These are phyloP conservation scores for Percopsis omiscomaycus DNA, from an alignment of 2,797 vertebrate species.

Conservation along the genomic window DNA sequence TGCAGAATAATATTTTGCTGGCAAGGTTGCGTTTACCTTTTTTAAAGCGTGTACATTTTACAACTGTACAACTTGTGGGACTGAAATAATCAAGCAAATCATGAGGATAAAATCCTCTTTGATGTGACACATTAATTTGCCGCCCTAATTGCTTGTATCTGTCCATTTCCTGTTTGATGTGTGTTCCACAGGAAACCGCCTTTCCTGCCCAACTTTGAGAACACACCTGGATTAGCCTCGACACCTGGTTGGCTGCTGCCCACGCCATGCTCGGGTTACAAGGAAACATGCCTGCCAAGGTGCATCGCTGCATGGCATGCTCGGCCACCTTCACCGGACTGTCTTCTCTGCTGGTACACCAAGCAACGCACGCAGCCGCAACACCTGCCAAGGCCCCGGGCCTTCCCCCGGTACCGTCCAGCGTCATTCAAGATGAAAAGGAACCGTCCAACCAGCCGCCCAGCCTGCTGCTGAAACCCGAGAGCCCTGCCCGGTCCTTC, in stretches of 20 bases:
- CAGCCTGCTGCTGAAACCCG: slow-evolving; percentile 16
- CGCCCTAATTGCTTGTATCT: background rate
- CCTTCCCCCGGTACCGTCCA: slow-evolving; percentile 36
- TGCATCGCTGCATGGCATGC: slow-evolving; percentile 79
- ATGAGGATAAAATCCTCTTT: no score
- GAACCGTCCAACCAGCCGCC: slow-evolving; percentile 53
- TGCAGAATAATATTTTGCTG: no score
- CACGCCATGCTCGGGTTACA: slow-evolving; percentile 78
- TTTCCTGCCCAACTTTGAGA: slow-evolving; percentile 22
- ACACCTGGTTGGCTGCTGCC: slow-evolving; percentile 12
- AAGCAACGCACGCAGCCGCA: slow-evolving; percentile 72
- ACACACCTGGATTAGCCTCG: slow-evolving; percentile 21
- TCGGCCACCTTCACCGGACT: slow-evolving; percentile 78
- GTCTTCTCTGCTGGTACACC: slow-evolving; percentile 78
- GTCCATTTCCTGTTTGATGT: slow-evolving; percentile 15
- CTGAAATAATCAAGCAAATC: no score
- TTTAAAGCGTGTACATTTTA: no score
- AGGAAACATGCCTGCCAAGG: slow-evolving; percentile 70
- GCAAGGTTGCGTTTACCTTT: no score
- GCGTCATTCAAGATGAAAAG: slow-evolving; percentile 38
- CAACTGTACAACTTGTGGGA: no score
- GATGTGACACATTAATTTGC: no score
- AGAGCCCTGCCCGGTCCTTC: slow-evolving; percentile 54
- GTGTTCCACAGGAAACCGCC: slow-evolving; percentile 48
- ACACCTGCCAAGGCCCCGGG: slow-evolving; percentile 39